Conservation (phyloP, 2,113 vertebrate species). For the Trichechus manatus region DNA sequence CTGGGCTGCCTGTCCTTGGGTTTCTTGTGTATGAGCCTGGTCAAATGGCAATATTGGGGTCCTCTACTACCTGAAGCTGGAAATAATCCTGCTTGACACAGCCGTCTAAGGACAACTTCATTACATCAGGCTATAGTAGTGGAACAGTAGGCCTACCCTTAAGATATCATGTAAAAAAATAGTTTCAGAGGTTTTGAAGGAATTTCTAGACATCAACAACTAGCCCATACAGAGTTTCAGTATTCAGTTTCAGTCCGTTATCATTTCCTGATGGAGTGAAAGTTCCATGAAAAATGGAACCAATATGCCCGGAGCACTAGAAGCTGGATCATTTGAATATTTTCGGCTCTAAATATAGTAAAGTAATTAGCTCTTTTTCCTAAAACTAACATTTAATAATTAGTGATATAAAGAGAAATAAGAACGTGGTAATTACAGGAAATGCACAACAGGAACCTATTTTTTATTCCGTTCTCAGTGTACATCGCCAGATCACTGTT, state of each 20-base stretch:
- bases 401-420: constrained; percentile 54
- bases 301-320: neutral
- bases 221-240: neutral
- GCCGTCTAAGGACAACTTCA: neutral
- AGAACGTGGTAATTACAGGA: constrained; percentile 77
- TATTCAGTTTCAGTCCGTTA: neutral
- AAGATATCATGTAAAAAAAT: neutral
- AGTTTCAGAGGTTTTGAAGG: constrained; percentile 31
- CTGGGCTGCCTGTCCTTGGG: neutral
- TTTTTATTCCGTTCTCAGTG: constrained; percentile 82
- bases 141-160: neutral
- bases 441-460: constrained; percentile 83
- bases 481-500: constrained; percentile 77
- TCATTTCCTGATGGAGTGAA: constrained; percentile 16
- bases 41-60: neutral
- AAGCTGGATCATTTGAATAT: neutral
- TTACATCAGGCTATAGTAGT: neutral
- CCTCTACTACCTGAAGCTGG: neutral
- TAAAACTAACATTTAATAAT: constrained; percentile 45
- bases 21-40: neutral
- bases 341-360: neutral
- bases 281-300: neutral
- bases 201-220: neutral
- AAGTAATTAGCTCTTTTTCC: neutral
- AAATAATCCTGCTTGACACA: neutral